Percentiles rank a stretch among this genome's conserved stretches.
Conservation (phyloP, 2,113 vertebrate genomes). For the Platanista minor region DNA sequence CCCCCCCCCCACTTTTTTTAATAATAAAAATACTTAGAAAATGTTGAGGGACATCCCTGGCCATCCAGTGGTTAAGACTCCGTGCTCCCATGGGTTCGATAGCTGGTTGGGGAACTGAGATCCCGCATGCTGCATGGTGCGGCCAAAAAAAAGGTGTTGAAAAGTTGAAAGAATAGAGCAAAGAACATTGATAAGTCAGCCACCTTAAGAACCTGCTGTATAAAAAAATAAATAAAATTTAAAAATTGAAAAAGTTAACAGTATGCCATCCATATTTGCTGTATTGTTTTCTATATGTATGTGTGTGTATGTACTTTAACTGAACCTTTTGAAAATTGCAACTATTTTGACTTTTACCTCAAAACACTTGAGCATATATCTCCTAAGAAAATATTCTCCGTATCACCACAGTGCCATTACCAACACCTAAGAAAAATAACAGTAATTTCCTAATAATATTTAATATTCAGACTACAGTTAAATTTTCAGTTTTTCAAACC, state of each 20-base stretch:
- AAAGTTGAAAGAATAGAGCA: constrained; percentile 1
- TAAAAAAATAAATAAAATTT: too few species aligned
- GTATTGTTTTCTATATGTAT: not conserved
- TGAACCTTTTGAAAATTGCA: constrained; percentile 15
- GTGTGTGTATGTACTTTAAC: not conserved
- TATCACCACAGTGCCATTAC: not conserved
- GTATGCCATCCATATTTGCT: not conserved
- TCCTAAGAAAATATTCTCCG: not conserved
- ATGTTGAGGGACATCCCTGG: not conserved
- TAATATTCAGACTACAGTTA: constrained; percentile 10
- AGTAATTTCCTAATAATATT: not conserved
- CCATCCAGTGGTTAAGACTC: not conserved
- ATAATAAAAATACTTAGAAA: constrained; percentile 5
- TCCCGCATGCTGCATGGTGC: not conserved
- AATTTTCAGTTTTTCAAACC: not conserved
- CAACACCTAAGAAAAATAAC: constrained; percentile 5
- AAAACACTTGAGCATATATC: not conserved
- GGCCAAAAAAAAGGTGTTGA: not conserved
- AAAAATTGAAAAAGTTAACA: not conserved
- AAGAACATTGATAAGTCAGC: not conserved
- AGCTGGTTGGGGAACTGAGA: not conserved
- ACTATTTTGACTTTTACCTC: not conserved
- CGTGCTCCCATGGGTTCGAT: not conserved
- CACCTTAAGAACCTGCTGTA: too few species aligned
- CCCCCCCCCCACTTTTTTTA: not conserved